Evolutionary conservation across 2,113 vertebrate genomes (phyloP), one percentile per base, ranked within the genome.

Genomic region (Sinocyclocheilus maitianheensis): DNA sequence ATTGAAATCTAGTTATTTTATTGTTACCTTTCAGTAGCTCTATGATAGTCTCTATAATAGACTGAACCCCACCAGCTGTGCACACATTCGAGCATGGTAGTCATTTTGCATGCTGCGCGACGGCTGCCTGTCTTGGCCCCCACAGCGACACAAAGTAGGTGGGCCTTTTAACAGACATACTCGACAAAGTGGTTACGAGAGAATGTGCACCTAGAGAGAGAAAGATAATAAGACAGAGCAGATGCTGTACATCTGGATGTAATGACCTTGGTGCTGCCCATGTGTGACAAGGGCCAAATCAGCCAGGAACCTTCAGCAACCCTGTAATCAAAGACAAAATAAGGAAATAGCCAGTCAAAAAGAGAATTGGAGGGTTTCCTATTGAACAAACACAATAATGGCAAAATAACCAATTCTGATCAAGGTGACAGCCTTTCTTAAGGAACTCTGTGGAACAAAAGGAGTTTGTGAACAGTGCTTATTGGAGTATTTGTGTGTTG

Each of bases 361-460:
- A 12, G 62, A 12, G 63, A 81, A 81, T 65, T 67, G 79, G 58
- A 81, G n/a, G 40, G 79, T 16, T 81, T 63, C 13, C 81, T 51
- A 71, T 37, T 71, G 63, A 69, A 48, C 62, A 82, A 53, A 82
- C 81, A 82, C 24, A 71, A 82, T 82, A 67, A 82, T 82, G 81
- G 81, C 63, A 82, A 71, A 71, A 26, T 53, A 82, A 3, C 81
- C 26, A 53, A 71, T 67, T 82, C 81, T n/a, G 46, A 51, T 40
- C 37, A 67, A 71, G 63, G 24, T n/a, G 81, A 82, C 81, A 69
- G 12, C 12, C 80, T 22, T 82, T 81, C 43, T 82, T 51, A 51
- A 82, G 46, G 24, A 71, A 37, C 43, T 20, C 46, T 34, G 46
- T n/a, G 63, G 63, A 71, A 82, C 46, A 82, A 82, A 82, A 71